Evolutionary conservation across 2,797 vertebrate species (phyloP).

Genomic region (Sciurus vulgaris): DNA sequence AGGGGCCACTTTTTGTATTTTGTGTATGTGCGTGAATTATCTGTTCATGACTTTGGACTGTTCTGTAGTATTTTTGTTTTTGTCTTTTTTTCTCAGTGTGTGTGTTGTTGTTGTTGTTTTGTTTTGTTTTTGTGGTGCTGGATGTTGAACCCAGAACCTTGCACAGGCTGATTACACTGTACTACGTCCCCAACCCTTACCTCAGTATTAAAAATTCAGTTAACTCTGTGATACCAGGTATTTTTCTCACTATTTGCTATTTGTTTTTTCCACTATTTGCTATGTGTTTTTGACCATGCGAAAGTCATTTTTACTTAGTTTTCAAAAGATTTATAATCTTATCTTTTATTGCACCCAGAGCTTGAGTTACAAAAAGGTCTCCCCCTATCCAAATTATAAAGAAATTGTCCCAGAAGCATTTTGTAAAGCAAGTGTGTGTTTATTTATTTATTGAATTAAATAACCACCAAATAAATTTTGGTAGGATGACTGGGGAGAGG

Average conservation of each 20-base stretch:
- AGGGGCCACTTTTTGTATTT: not conserved
- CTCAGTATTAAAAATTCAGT: conserved; percentile 25
- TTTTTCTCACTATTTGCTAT: not conserved
- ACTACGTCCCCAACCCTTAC: not conserved
- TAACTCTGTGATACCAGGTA: not conserved
- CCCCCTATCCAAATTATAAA: not conserved
- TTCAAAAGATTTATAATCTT: not conserved
- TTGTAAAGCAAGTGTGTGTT: conserved; percentile 36
- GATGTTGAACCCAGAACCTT: no score
- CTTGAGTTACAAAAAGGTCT: conserved; percentile 38
- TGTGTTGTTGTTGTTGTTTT: no score
- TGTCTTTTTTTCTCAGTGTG: not conserved
- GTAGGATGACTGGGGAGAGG: not conserved
- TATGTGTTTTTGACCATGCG: conserved; percentile 7
- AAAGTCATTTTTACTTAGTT: conserved; percentile 24
- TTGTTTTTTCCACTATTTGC: conserved; percentile 16
- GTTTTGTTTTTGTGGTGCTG: not conserved
- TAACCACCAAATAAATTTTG: conserved; percentile 33
- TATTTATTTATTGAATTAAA: conserved; percentile 48
- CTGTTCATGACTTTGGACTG: not conserved
- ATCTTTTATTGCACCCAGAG: not conserved
- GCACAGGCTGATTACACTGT: no score
- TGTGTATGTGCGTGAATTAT: not conserved
- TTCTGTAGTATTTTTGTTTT: not conserved
- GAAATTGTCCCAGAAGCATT: conserved; percentile 39